Conservation (phyloP, 53 echinoderm and acorn worm species). For the Hippasteria phrygiana region DNA sequence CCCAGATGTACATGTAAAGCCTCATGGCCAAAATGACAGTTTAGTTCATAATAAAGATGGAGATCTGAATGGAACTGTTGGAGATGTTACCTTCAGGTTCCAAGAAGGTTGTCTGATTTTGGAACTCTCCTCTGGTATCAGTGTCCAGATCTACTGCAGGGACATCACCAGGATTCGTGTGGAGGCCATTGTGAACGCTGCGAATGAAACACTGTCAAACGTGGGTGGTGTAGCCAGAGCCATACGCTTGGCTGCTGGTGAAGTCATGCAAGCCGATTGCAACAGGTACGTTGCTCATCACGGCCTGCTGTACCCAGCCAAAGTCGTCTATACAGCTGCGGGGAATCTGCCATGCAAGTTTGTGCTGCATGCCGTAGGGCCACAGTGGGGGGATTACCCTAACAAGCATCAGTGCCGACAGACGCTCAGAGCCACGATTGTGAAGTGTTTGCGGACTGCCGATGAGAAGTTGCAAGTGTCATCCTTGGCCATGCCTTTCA, state of each 20-base stretch:
- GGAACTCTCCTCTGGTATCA: slow-evolving; percentile 16
- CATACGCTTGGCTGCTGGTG: slow-evolving; percentile 58
- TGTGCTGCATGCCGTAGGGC: slow-evolving; percentile 78
- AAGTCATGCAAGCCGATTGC: slow-evolving; percentile 53
- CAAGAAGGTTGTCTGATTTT: slow-evolving; percentile 18
- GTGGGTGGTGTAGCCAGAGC: slow-evolving; percentile 63
- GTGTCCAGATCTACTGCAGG: slow-evolving; percentile 25
- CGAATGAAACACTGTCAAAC: slow-evolving; percentile 61
- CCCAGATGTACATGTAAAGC: not conserved
- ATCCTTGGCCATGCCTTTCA: slow-evolving; percentile 65
- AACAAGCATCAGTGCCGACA: slow-evolving; percentile 57
- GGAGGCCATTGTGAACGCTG: slow-evolving; percentile 74
- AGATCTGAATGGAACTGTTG: not conserved
- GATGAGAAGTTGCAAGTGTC: slow-evolving; percentile 43
- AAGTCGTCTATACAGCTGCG: slow-evolving; percentile 63
- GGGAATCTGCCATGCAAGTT: slow-evolving; percentile 65
- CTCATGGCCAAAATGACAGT: not conserved
- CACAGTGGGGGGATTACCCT: slow-evolving; percentile 66
- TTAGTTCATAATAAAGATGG: not conserved
- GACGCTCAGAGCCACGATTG: slow-evolving; percentile 61
- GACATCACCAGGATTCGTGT: slow-evolving; percentile 65
- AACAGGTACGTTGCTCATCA: slow-evolving; percentile 45
- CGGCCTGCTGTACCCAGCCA: slow-evolving; percentile 65
- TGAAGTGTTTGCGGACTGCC: slow-evolving; percentile 59
- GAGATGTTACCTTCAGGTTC: slow-evolving; percentile 1